A percentile compares a stretch with the other conserved stretches of the same genome.
phyloP scores from a whole-genome alignment of 1,140 invertebrate species.

The Sminthurides bifidus region DNA sequence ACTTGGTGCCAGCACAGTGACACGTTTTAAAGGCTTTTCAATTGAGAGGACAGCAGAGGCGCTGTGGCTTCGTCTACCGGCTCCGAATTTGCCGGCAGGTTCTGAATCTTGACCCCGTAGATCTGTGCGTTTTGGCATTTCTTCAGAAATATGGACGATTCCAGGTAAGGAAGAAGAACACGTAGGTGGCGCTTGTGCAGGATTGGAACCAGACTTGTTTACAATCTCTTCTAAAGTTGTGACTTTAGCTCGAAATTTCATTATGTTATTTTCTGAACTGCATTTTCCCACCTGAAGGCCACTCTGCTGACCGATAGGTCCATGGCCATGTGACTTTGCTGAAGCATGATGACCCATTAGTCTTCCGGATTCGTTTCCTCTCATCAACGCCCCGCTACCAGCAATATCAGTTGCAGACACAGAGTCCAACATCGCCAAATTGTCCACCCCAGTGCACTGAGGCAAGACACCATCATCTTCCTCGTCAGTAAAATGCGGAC shows the following conservation, averaged over 20 bases:
- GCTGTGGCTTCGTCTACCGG: neutral
- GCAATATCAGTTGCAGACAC: too few relatives aligned
- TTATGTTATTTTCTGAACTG: slow-evolving; percentile 4
- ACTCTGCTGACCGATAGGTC: neutral
- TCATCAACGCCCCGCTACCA: neutral
- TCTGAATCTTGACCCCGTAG: neutral
- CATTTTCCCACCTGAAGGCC: neutral
- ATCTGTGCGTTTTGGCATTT: neutral
- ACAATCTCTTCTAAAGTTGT: slow-evolving; percentile 31
- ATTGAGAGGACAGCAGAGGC: neutral
- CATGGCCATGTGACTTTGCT: neutral
- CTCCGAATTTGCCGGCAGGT: neutral
- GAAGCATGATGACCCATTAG: neutral
- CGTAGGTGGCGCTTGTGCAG: slow-evolving; percentile 5
- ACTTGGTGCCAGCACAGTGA: too few relatives aligned
- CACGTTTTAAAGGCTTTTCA: too few relatives aligned
- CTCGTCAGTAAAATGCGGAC: slow-evolving; percentile 20
- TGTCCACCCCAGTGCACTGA: neutral
- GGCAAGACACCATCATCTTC: slow-evolving; percentile 17
- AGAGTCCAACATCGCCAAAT: too few relatives aligned
- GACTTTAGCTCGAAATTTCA: slow-evolving; percentile 28
- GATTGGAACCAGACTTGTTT: slow-evolving; percentile 19
- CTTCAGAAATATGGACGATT: too few relatives aligned
- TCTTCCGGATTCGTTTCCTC: neutral
- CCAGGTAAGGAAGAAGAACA: too few relatives aligned